A percentile compares a stretch with the other conserved stretches of the same genome.
Evolutionary conservation across 2,888 invertebrate species (phyloP).

Genomic region (Monoplex corrugatus): DNA sequence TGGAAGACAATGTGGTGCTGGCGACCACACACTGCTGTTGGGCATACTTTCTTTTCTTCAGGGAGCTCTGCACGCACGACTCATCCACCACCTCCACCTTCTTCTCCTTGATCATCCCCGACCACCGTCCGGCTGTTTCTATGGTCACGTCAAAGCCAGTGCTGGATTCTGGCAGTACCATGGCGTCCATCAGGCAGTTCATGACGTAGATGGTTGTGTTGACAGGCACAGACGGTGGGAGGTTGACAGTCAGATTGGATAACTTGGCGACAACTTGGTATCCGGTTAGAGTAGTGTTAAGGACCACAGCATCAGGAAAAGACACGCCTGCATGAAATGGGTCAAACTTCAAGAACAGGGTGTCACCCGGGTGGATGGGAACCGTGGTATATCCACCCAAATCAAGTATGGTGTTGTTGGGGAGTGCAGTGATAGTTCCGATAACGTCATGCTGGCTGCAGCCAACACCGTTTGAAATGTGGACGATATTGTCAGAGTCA

Average conservation of each 20-base stretch:
- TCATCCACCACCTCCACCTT: neutral
- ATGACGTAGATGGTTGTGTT: constrained; percentile 3
- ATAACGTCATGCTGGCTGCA: constrained; percentile 1
- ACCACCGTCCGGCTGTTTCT: neutral
- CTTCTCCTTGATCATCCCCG: neutral
- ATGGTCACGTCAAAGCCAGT: neutral
- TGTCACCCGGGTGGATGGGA: constrained; percentile 7
- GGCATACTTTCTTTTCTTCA: neutral
- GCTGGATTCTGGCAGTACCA: neutral
- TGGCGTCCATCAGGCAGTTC: neutral
- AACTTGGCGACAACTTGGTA: constrained; percentile 20
- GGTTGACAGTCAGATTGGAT: neutral
- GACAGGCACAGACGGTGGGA: neutral
- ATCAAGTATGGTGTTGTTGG: no score
- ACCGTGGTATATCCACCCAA: neutral
- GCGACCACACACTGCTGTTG: neutral
- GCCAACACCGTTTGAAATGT: constrained; percentile 34
- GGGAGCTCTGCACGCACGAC: neutral
- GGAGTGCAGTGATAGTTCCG: no score
- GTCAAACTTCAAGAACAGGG: neutral
- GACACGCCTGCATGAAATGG: constrained; percentile 1
- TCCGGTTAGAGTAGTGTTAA: constrained; percentile 38
- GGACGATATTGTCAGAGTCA: neutral
- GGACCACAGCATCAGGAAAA: constrained; percentile 19
- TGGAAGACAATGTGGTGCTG: neutral